Evolutionary conservation across 2,797 vertebrate genomes (phyloP).

Genomic region (Mastacembelus armatus): DNA sequence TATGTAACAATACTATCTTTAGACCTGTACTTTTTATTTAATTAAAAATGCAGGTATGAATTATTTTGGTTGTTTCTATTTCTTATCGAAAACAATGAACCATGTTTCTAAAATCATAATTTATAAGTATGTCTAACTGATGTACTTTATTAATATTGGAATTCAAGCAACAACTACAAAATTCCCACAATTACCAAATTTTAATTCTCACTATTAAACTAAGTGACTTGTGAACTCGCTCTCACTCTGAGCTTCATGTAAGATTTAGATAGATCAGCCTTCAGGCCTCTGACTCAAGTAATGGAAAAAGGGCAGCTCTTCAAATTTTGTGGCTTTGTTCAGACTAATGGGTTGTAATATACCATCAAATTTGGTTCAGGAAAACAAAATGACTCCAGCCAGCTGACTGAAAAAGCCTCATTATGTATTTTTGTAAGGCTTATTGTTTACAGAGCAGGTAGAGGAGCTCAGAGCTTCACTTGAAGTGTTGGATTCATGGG

Average conservation of each 20-base stretch:
- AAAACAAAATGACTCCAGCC: slow-evolving; percentile 23
- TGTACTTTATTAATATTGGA: too few species aligned
- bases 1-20: too few species aligned
- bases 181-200: too few species aligned
- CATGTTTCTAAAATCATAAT: too few species aligned
- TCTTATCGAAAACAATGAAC: too few species aligned
- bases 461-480: slow-evolving; percentile 44
- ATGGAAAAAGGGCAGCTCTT: not conserved
- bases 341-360: not conserved
- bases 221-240: not conserved
- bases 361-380: not conserved
- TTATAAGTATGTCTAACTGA: too few species aligned
- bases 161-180: too few species aligned
- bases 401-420: slow-evolving; percentile 3
- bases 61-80: too few species aligned
- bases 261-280: not conserved
- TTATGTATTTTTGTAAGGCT: slow-evolving; percentile 25
- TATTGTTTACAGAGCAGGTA: slow-evolving; percentile 38
- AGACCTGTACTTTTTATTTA: too few species aligned
- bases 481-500: slow-evolving; percentile 34
- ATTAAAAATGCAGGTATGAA: too few species aligned
- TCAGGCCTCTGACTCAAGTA: not conserved
- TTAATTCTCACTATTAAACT: not conserved
- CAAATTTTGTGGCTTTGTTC: not conserved
- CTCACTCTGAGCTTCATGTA: not conserved